A percentile compares a stretch with the other conserved stretches of the same genome.
phyloP scores from a whole-genome alignment of 2,113 vertebrate genomes.

The Canis aureus region DNA sequence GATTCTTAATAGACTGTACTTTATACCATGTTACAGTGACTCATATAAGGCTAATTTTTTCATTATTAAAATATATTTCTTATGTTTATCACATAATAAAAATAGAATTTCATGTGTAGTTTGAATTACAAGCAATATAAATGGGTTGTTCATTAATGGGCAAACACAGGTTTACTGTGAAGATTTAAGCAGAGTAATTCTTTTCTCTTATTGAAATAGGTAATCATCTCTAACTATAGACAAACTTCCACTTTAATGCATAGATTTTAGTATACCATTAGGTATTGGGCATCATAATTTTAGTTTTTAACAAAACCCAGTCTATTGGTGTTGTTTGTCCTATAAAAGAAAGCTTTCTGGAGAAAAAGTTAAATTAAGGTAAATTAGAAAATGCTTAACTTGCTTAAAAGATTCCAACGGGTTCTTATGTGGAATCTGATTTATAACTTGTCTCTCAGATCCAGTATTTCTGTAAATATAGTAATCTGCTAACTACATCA shows the following conservation, averaged over 20 bases:
- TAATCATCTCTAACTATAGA: slow-evolving; percentile 1
- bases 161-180: not conserved
- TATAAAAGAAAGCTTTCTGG: not conserved
- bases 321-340: not conserved
- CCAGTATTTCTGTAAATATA: not conserved
- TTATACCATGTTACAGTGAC: slow-evolving; percentile 14
- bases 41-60: slow-evolving; percentile 33
- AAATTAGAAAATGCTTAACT: slow-evolving; percentile 9
- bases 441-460: slow-evolving; percentile 10
- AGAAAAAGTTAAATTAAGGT: slow-evolving; percentile 25
- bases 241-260: slow-evolving; percentile 18
- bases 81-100: slow-evolving; percentile 55
- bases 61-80: slow-evolving; percentile 32
- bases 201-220: slow-evolving; percentile 57
- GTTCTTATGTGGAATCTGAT: not conserved
- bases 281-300: not conserved
- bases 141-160: not conserved
- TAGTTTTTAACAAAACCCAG: slow-evolving; percentile 46
- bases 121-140: slow-evolving; percentile 53
- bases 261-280: slow-evolving; percentile 42
- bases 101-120: slow-evolving; percentile 40
- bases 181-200: not conserved
- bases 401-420: not conserved
- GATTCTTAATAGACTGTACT: not conserved
- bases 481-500: slow-evolving; percentile 13